A percentile compares a stretch with the other conserved stretches of the same genome.
Evolutionary conservation across 53 echinoderm and acorn worm genomes (phyloP).

Genomic region (Astropecten irregularis): DNA sequence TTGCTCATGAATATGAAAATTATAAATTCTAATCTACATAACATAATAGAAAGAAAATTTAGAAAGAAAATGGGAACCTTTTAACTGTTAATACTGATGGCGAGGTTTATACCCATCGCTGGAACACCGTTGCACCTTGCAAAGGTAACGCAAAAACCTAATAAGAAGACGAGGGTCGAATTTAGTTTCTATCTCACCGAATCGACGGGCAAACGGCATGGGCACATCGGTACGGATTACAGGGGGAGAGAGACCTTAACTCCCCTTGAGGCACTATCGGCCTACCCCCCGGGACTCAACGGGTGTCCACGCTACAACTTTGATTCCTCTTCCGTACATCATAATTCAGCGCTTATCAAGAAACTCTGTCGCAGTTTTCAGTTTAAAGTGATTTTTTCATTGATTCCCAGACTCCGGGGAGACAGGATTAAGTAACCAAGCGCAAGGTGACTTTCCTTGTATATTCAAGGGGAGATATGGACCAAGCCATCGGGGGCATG

Average conservation of each 20-base stretch:
- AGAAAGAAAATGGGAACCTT: no score
- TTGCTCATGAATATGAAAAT: no score
- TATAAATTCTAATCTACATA: no score
- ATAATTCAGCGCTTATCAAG: background rate
- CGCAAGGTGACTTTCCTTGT: background rate
- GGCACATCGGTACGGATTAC: background rate
- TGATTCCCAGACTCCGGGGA: background rate
- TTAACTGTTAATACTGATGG: no score
- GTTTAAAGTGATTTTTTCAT: background rate
- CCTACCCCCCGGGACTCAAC: background rate
- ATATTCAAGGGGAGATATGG: no score
- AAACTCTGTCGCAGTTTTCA: no score
- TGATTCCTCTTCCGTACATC: background rate
- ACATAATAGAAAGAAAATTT: no score
- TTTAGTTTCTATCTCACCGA: background rate
- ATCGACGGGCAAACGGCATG: background rate
- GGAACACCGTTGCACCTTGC: no score
- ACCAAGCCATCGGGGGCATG: no score
- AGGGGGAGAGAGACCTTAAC: background rate
- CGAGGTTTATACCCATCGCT: no score
- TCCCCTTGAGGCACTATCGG: background rate
- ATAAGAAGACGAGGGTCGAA: background rate
- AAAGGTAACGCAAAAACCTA: no score
- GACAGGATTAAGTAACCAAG: background rate
- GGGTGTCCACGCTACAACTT: slow-evolving; percentile 17